These are phyloP conservation scores for Sphyrna mokarran DNA, from an alignment of 2,113 vertebrate genomes.

Conservation along the genomic window DNA sequence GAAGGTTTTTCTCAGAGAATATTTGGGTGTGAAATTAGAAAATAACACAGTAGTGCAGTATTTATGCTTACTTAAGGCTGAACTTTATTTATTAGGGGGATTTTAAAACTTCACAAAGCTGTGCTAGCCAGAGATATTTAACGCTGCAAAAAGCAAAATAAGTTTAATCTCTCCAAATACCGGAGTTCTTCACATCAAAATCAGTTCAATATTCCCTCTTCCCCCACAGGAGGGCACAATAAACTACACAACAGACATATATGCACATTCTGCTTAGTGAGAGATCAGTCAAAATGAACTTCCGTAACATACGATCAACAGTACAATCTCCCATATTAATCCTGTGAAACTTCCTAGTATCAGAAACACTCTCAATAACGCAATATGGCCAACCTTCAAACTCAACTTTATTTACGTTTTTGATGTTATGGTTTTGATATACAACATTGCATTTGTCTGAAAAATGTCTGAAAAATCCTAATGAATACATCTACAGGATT, in stretches of 20 bases:
- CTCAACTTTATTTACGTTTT: background rate
- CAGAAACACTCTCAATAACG: background rate
- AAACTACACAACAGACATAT: background rate
- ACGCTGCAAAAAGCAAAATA: background rate
- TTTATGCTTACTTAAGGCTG: background rate
- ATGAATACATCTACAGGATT: background rate
- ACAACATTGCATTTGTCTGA: background rate
- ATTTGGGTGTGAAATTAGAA: background rate
- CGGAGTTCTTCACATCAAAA: background rate
- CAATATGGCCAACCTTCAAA: background rate
- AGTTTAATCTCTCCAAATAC: background rate
- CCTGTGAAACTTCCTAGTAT: background rate
- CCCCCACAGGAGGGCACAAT: background rate
- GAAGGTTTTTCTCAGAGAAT: background rate
- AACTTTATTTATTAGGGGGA: background rate
- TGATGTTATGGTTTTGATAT: background rate
- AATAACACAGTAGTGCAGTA: background rate
- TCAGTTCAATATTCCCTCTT: background rate
- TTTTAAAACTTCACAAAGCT: background rate
- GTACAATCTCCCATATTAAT: background rate
- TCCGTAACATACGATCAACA: background rate
- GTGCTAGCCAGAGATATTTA: background rate
- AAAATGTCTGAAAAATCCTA: background rate
- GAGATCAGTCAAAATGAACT: background rate
- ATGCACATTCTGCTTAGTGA: background rate